Base-by-base conservation (phyloP, 2,888 invertebrate genomes). In the Megalurothrips usitatus region DNA sequence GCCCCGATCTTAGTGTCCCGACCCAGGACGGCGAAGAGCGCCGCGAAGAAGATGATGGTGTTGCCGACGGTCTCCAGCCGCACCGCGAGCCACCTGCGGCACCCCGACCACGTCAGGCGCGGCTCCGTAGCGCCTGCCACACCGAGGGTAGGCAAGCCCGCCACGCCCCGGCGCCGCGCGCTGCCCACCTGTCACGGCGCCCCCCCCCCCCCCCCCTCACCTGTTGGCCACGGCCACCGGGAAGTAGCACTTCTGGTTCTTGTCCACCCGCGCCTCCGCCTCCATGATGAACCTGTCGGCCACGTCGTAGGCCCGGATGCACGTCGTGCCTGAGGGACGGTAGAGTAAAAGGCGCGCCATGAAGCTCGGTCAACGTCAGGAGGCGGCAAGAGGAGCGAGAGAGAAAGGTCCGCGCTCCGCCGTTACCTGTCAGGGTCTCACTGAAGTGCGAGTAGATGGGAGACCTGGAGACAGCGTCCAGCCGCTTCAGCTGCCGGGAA, bases 391-490 rank as follows among this genome's bases (percentile, higher is more conserved):
- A 58, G 58, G 19, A 58, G 4, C 8, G 52, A 14, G 52, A 52
- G 14, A 52, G 49, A 49, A 9, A 49, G 49, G 49, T 49, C 52
- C 14, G 52, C 2, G 52, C 12, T 2, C 12, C 92, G 90, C 0
- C 94, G 34, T 43, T 93, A 63, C 89, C 88, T 1, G 94, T 94
- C 79, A 99, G 92, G 79, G 96, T 96, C 89, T 99, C 98, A 34
- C 96, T 94, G 86, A 98, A 97, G 88, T 98, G 97, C 17, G 97
- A 96, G 88, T 97, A 98, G 85, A 98, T 96, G 0, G 98, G 98
- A 58, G 98, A 98, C 81, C 97, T 91, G 1, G 96, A 95, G 0
- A 97, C 93, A 0, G 97, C 97, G 87, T 97, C 96, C 82, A 98
- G 88, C 79, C 98, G 91, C 88, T 98, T 98, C 84, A 99, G 88